Percentiles rank a stretch among this genome's conserved stretches.
phyloP scores from a whole-genome alignment of 2,113 vertebrate species.

The Phaetusa simplex region DNA sequence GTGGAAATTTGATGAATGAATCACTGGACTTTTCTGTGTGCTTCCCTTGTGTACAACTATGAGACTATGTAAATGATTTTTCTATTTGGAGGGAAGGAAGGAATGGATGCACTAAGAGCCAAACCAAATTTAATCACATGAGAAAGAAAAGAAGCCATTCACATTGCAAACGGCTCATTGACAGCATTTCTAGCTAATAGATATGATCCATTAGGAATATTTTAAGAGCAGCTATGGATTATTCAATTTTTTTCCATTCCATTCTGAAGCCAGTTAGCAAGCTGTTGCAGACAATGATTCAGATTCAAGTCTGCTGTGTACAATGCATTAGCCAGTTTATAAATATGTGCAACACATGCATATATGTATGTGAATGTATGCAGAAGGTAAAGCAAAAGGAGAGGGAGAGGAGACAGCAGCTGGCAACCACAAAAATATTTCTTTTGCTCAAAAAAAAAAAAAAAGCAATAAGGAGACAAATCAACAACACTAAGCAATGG shows the following conservation, averaged over 20 bases:
- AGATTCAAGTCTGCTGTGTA: not conserved
- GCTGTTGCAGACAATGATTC: not conserved
- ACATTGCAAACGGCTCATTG: not conserved
- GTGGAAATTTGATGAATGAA: slow-evolving; percentile 6
- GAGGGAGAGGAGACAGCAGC: not conserved
- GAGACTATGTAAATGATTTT: not conserved
- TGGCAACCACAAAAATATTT: not conserved
- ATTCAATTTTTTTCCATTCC: not conserved
- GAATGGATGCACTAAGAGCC: not conserved
- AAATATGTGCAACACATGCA: not conserved
- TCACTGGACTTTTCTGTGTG: not conserved
- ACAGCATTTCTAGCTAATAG: not conserved
- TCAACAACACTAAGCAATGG: not conserved
- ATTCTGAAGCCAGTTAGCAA: not conserved
- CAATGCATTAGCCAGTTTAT: not conserved
- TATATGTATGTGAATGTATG: not conserved
- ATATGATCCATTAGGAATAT: not conserved
- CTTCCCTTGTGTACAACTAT: not conserved
- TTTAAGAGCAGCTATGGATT: not conserved
- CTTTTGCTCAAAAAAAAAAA: not conserved
- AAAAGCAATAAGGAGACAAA: not conserved
- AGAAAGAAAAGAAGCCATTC: not conserved
- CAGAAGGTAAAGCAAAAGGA: not conserved
- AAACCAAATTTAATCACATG: not conserved
- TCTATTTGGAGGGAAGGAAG: not conserved